Percentiles rank a stretch among this genome's conserved stretches.
These are phyloP conservation scores for Lepisosteus osseus DNA, from an alignment of 2,113 vertebrate genomes.

Conservation along the genomic window DNA sequence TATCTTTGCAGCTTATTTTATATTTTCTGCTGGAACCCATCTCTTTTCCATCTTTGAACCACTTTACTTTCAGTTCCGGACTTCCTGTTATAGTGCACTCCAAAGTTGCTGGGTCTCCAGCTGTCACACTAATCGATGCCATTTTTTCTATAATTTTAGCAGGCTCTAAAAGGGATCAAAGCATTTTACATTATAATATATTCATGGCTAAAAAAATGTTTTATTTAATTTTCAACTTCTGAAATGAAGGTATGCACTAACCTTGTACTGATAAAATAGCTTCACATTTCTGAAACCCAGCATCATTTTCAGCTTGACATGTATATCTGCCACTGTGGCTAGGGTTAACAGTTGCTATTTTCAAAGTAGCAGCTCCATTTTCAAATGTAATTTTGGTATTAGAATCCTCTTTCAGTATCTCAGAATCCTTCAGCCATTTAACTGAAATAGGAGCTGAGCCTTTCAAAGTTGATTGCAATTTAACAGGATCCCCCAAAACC, in stretches of 20 bases:
- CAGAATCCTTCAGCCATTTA: slow-evolving; percentile 89
- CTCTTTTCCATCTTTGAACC: slow-evolving; percentile 89
- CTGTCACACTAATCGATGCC: slow-evolving; percentile 88
- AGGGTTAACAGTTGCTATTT: slow-evolving; percentile 76
- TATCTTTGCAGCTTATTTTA: slow-evolving; percentile 89
- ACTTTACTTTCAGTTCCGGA: slow-evolving; percentile 92
- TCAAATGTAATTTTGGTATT: slow-evolving; percentile 85
- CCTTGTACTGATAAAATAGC: slow-evolving; percentile 91
- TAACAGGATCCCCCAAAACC: slow-evolving; percentile 77
- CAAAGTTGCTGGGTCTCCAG: slow-evolving; percentile 85
- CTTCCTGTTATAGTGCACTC: slow-evolving; percentile 89
- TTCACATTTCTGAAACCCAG: slow-evolving; percentile 90
- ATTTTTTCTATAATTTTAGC: slow-evolving; percentile 88
- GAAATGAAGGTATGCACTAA: slow-evolving; percentile 60
- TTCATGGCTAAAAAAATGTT: slow-evolving; percentile 5
- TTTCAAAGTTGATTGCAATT: slow-evolving; percentile 82
- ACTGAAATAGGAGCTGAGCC: slow-evolving; percentile 87
- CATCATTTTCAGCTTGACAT: slow-evolving; percentile 91
- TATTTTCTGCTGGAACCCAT: slow-evolving; percentile 88
- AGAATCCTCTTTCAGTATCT: slow-evolving; percentile 80
- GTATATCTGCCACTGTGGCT: slow-evolving; percentile 82
- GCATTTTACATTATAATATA: slow-evolving; percentile 28
- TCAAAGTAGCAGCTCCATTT: slow-evolving; percentile 75
- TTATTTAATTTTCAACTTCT: neutral
- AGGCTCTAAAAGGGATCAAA: slow-evolving; percentile 83